Evolutionary conservation across 2,888 invertebrate genomes (phyloP).

Genomic region (Xylocampa areola): DNA sequence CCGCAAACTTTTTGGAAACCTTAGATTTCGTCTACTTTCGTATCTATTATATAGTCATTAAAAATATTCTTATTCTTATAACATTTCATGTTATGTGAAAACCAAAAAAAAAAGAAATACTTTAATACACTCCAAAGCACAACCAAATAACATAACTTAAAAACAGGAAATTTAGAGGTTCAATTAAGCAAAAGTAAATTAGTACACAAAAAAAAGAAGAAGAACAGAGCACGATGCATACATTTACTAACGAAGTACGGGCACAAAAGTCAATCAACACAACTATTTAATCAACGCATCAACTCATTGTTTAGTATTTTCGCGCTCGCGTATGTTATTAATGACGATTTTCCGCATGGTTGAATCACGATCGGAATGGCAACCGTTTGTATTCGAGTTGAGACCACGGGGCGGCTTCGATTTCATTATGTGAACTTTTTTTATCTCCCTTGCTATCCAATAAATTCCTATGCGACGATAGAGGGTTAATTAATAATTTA

Average conservation of each 20-base stretch:
- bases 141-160: too few relatives aligned
- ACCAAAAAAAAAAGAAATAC: too few relatives aligned
- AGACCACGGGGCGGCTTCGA: constrained; percentile 74
- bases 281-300: constrained; percentile 15
- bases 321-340: constrained; percentile 71
- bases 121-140: too few relatives aligned
- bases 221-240: not conserved
- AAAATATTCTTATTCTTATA: too few relatives aligned
- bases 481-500: constrained; percentile 87
- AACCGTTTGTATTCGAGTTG: constrained; percentile 74
- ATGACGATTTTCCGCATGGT: constrained; percentile 82
- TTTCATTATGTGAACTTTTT: constrained; percentile 85
- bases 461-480: constrained; percentile 78
- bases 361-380: constrained; percentile 70
- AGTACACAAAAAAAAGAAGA: not conserved
- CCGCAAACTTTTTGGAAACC: too few relatives aligned
- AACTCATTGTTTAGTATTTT: constrained; percentile 59
- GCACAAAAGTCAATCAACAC: constrained; percentile 18
- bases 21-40: too few relatives aligned
- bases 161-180: too few relatives aligned
- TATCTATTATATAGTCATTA: too few relatives aligned
- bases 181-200: too few relatives aligned
- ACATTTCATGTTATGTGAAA: too few relatives aligned
- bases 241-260: not conserved
- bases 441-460: constrained; percentile 78